Evolutionary conservation across 2,888 invertebrate genomes (phyloP), one percentile per base, ranked within the genome.

Genomic region (Callinectes sapidus): DNA sequence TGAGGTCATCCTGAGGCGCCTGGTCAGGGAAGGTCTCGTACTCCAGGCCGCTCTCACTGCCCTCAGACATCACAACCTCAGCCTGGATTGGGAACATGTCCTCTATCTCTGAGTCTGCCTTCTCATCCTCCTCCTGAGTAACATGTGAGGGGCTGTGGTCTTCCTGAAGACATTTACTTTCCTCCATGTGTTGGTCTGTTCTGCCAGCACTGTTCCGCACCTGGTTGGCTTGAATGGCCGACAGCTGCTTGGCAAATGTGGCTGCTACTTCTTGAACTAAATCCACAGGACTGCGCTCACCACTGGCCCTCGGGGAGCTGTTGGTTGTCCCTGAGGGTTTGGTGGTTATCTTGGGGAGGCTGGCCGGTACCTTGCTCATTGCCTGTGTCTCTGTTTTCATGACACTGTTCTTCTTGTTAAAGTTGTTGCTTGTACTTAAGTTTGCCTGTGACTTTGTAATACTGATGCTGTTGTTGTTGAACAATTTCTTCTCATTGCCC

Each of bases 41-140:
- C 81, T 93, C 93, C 14, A 93, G 85, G 28, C 92, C 94, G 86
- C 93, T 94, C 48, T 94, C 94, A 85, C 94, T 94, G 3, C 92
- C 94, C 54, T 94, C 94, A n/a, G 94, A 94, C 94, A 94, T 94
- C 35, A 94, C 93, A 10, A 94, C 94, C 87, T 94, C 94, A 18
- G 94, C 94, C 89, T 94, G 94, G 61, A 94, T 94, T 48, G 94
- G 94, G 89, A 94, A 81, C 71, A 89, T 77, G n/a, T 94, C 92
- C 39, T 91, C 91, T n/a, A 88, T 91, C 54, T 94, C 94, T 16
- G 55, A 87, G 13, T 93, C 93, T 8, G 61, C 66, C 39, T 90
- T 87, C 13, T 93, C 93, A 10, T 93, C 93, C 10, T 39, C 55
- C 1, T 71, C 48, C 3, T 88, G 55, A 14, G 77, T 42, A 5